A percentile compares a stretch with the other conserved stretches of the same genome.
Evolutionary conservation across 2,113 vertebrate genomes (phyloP).

Genomic region (Mirounga angustirostris): DNA sequence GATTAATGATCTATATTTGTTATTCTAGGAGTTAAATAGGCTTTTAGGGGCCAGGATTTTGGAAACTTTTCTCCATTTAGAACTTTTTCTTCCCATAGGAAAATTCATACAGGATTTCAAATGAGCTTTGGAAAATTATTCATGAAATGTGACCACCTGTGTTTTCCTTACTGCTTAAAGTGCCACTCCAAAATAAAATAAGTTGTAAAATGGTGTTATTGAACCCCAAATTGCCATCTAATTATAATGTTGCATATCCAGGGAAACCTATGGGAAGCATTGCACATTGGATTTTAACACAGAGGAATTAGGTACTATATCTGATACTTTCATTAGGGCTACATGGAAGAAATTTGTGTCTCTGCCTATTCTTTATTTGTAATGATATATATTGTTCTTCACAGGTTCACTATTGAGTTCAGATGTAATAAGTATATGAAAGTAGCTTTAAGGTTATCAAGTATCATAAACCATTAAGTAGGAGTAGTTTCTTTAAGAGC

Average conservation of each 20-base stretch:
- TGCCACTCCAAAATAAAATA: background rate
- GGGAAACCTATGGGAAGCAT: background rate
- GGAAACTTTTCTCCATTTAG: background rate
- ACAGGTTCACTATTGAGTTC: background rate
- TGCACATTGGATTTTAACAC: background rate
- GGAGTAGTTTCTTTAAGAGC: background rate
- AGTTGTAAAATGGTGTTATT: background rate
- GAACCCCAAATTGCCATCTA: background rate
- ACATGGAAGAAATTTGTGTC: background rate
- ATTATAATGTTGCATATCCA: background rate
- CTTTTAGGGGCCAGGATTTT: background rate
- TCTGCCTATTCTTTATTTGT: background rate
- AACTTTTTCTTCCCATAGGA: background rate
- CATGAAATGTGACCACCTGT: background rate
- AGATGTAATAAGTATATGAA: background rate
- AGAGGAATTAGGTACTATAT: background rate
- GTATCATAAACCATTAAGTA: background rate
- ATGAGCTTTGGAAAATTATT: constrained; percentile 18
- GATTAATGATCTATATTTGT: background rate
- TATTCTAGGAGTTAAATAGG: background rate
- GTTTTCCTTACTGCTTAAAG: constrained; percentile 39
- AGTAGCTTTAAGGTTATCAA: background rate
- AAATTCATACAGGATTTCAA: constrained; percentile 28
- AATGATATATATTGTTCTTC: background rate
- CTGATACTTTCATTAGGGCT: background rate